Percentiles rank a stretch among this genome's conserved stretches.
These are phyloP conservation scores for Hirundichthys speculiger DNA, from an alignment of 2,113 vertebrate species.

Conservation along the genomic window DNA sequence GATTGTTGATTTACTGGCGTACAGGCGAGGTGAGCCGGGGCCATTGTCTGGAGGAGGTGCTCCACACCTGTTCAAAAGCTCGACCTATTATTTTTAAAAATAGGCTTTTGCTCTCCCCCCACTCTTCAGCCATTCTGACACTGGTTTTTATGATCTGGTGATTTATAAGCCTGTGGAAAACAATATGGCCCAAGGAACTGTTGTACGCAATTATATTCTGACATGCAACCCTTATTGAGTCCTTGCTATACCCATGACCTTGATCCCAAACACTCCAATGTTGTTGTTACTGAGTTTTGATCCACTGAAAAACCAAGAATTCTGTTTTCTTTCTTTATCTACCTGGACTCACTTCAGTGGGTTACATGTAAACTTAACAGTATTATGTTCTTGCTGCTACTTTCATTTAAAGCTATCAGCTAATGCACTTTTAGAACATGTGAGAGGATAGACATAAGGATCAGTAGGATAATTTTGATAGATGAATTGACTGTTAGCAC, in stretches of 20 bases:
- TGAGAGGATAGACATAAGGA: no score
- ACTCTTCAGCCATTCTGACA: slow-evolving; percentile 26
- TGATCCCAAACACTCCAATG: slow-evolving; percentile 2
- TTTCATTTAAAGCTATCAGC: no score
- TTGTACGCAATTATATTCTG: slow-evolving; percentile 15
- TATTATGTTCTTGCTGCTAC: no score
- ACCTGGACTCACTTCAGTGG: no score
- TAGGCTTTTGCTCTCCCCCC: slow-evolving; percentile 47
- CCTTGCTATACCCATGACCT: slow-evolving; percentile 23
- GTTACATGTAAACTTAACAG: no score
- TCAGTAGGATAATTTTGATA: no score
- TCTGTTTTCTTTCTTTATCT: no score
- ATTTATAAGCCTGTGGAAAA: slow-evolving; percentile 52
- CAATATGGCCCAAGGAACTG: slow-evolving; percentile 6
- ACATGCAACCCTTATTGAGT: slow-evolving; percentile 14
- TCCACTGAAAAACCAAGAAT: no score
- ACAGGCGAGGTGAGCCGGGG: slow-evolving; percentile 57
- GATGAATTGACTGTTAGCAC: no score
- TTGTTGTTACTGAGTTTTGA: background rate
- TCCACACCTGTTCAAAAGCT: slow-evolving; percentile 74
- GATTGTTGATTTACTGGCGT: slow-evolving; percentile 58
- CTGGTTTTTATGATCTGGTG: slow-evolving; percentile 45
- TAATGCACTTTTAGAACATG: no score
- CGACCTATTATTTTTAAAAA: slow-evolving; percentile 72
- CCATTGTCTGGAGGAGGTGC: slow-evolving; percentile 66